phyloP scores from a whole-genome alignment of 2,797 vertebrate genomes.

The Fratercula arctica region DNA sequence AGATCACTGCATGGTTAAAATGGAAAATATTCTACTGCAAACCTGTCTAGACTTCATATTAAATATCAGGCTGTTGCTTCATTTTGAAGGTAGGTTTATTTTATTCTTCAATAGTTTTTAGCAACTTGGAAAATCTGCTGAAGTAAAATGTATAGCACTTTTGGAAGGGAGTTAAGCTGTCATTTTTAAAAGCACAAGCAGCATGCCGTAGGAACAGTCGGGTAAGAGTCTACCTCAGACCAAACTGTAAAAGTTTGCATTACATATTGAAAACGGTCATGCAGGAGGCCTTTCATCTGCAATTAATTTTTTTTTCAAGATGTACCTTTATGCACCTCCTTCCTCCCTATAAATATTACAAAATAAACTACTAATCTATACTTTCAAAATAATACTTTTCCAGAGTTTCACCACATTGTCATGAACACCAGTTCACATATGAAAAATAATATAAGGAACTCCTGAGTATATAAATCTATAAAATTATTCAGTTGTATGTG shows the following conservation, averaged over 20 bases:
- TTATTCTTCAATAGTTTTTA: slow-evolving; percentile 60
- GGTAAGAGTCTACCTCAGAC: slow-evolving; percentile 41
- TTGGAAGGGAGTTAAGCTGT: slow-evolving; percentile 52
- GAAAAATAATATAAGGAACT: not conserved
- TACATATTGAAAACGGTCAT: slow-evolving; percentile 14
- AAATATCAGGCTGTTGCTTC: slow-evolving; percentile 50
- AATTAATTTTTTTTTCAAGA: not conserved
- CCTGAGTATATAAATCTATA: not conserved
- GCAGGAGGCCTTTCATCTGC: not conserved
- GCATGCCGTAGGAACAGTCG: slow-evolving; percentile 18
- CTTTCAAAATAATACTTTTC: not conserved
- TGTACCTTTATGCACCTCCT: not conserved
- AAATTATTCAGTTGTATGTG: not conserved
- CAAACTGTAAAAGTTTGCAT: slow-evolving; percentile 38
- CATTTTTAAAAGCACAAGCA: slow-evolving; percentile 60
- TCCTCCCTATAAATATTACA: not conserved
- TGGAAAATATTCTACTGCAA: slow-evolving; percentile 19
- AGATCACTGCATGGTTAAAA: not conserved
- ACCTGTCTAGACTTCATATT: slow-evolving; percentile 42
- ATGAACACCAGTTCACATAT: not conserved
- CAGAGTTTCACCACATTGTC: not conserved
- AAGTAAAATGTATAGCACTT: slow-evolving; percentile 55
- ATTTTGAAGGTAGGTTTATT: slow-evolving; percentile 58
- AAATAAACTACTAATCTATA: slow-evolving; percentile 21
- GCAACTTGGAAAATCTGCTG: slow-evolving; percentile 42